These are phyloP conservation scores for Papilio dardanus DNA, from an alignment of 1,140 invertebrate genomes.

Conservation along the genomic window DNA sequence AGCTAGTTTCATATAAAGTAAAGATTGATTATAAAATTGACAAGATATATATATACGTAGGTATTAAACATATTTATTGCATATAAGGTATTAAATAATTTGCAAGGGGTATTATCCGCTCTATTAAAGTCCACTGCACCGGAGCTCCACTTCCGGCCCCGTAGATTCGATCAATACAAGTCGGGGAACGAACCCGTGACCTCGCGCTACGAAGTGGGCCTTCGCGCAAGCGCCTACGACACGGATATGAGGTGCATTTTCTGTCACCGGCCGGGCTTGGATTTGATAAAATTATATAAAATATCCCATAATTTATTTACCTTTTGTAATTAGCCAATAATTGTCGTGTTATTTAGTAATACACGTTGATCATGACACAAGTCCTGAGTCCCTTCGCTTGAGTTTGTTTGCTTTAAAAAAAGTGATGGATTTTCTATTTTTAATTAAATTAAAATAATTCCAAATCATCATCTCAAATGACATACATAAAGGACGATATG, in stretches of 20 bases:
- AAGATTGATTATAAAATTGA: neutral
- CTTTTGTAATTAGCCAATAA: neutral
- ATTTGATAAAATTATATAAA: conserved; percentile 67
- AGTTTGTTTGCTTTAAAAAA: too few species aligned
- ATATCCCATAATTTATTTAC: conserved; percentile 27
- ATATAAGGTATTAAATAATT: conserved; percentile 15
- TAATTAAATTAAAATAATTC: too few species aligned
- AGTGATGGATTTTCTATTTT: too few species aligned
- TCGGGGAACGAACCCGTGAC: conserved; percentile 80
- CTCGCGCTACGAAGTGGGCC: conserved; percentile 73
- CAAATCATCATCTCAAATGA: too few species aligned
- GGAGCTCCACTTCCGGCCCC: conserved; percentile 70
- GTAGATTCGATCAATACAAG: conserved; percentile 71
- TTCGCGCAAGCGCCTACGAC: conserved; percentile 72
- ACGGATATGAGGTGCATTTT: conserved; percentile 62
- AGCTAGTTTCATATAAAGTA: too few species aligned
- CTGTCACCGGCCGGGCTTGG: conserved; percentile 59
- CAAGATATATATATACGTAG: too few species aligned
- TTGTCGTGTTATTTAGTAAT: neutral
- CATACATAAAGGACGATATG: too few species aligned
- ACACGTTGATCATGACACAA: too few species aligned
- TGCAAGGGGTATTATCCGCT: conserved; percentile 53
- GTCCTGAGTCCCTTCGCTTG: too few species aligned
- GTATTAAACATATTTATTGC: neutral
- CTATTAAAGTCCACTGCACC: conserved; percentile 65